phyloP scores from a whole-genome alignment of 1,140 invertebrate genomes.

The Drosophila sp. region DNA sequence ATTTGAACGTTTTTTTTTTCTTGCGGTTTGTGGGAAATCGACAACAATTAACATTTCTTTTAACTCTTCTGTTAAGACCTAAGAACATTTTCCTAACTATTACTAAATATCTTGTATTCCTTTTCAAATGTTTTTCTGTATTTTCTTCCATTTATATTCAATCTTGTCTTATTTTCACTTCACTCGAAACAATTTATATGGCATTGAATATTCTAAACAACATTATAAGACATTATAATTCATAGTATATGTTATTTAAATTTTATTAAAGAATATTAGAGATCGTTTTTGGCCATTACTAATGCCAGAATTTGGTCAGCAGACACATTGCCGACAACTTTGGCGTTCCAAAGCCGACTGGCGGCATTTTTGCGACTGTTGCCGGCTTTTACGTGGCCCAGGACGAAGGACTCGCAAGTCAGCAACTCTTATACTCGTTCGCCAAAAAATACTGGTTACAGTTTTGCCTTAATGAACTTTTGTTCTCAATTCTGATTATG shows the following conservation, averaged over 20 bases:
- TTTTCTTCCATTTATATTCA: no score
- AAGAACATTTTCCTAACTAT: no score
- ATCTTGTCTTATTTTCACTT: no score
- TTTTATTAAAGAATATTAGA: background rate
- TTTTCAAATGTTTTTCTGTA: no score
- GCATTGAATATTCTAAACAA: no score
- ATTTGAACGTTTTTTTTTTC: no score
- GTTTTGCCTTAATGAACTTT: background rate
- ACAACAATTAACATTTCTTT: no score
- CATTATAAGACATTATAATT: background rate
- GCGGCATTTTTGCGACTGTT: slow-evolving; percentile 1
- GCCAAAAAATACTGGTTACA: slow-evolving; percentile 55
- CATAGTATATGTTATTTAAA: background rate
- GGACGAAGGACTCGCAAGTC: slow-evolving; percentile 17
- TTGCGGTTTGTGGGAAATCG: no score
- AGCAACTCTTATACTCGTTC: slow-evolving; percentile 32
- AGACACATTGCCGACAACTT: background rate
- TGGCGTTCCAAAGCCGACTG: slow-evolving; percentile 52
- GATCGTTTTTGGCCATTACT: background rate
- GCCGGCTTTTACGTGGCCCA: slow-evolving; percentile 46
- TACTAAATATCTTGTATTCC: no score
- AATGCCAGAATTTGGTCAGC: background rate
- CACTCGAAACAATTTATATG: no score
- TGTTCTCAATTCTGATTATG: no score
- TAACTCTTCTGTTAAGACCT: no score